Percentiles rank a stretch among this genome's conserved stretches.
Conservation (phyloP, 2,113 vertebrate species). For the Paramormyrops kingsleyae region DNA sequence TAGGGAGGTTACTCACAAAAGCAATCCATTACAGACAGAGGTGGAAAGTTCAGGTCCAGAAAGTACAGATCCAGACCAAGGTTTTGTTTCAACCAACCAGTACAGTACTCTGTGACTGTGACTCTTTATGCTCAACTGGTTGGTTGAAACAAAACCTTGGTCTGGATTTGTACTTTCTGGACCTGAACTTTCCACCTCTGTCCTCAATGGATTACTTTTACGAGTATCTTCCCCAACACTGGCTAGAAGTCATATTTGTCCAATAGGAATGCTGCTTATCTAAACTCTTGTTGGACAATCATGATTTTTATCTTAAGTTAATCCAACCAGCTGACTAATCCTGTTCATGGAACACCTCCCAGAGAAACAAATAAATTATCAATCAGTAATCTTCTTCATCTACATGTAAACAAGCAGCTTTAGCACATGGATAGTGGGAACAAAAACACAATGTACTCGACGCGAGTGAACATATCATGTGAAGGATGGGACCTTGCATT, state of each 20-base stretch:
- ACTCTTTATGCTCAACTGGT: neutral
- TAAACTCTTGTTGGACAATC: neutral
- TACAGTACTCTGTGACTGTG: neutral
- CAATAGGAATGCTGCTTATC: neutral
- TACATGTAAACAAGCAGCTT: neutral
- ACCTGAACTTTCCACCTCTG: neutral
- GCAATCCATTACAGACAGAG: neutral
- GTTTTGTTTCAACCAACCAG: neutral
- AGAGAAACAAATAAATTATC: neutral
- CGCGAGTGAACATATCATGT: neutral
- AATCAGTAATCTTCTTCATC: neutral
- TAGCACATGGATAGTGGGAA: neutral
- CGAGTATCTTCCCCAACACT: neutral
- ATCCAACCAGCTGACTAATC: neutral
- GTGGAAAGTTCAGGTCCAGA: neutral
- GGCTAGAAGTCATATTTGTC: neutral
- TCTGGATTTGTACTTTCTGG: neutral
- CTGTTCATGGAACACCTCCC: neutral
- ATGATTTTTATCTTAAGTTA: neutral
- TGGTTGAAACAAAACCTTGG: neutral
- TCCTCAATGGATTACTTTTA: neutral
- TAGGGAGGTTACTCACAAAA: neutral
- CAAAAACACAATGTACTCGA: neutral
- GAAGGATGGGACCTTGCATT: neutral
- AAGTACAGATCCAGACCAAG: neutral